Conservation (phyloP, 2,113 vertebrate genomes). For the Xenopus tropicalis region DNA sequence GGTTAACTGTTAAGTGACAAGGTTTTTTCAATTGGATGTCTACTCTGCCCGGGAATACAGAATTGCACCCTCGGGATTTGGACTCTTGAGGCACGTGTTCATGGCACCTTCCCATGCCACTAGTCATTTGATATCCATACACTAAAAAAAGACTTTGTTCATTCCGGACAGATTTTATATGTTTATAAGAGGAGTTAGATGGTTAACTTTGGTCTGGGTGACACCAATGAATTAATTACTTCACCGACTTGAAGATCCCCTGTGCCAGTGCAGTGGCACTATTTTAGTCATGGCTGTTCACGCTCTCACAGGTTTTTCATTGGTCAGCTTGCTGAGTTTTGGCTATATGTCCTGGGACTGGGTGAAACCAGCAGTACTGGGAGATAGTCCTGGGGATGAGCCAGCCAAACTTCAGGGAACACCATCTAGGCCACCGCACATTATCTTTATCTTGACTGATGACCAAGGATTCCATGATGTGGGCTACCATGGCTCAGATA, state of each 20-base stretch:
- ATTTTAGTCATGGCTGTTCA: slow-evolving; percentile 70
- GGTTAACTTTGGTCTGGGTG: background rate
- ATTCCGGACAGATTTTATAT: too few relatives aligned
- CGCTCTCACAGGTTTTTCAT: slow-evolving; percentile 83
- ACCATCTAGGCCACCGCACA: slow-evolving; percentile 74
- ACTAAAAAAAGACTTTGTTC: too few relatives aligned
- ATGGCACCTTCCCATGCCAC: slow-evolving; percentile 14
- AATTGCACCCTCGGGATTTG: background rate
- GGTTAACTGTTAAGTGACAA: slow-evolving; percentile 4
- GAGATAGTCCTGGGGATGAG: slow-evolving; percentile 60
- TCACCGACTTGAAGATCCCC: too few relatives aligned
- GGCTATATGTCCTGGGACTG: slow-evolving; percentile 92
- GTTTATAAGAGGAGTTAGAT: too few relatives aligned
- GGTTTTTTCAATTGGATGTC: background rate
- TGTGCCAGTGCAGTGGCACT: background rate
- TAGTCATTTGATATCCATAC: too few relatives aligned
- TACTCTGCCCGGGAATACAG: background rate
- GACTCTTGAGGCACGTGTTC: slow-evolving; percentile 14
- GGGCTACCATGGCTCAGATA: slow-evolving; percentile 90
- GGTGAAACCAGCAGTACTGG: slow-evolving; percentile 80
- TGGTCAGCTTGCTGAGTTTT: slow-evolving; percentile 90
- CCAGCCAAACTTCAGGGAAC: slow-evolving; percentile 50
- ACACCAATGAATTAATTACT: background rate
- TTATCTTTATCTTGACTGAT: slow-evolving; percentile 94
- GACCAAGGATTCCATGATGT: slow-evolving; percentile 95